phyloP scores from a whole-genome alignment of 2,888 invertebrate species.

The Euplagia quadripunctaria region DNA sequence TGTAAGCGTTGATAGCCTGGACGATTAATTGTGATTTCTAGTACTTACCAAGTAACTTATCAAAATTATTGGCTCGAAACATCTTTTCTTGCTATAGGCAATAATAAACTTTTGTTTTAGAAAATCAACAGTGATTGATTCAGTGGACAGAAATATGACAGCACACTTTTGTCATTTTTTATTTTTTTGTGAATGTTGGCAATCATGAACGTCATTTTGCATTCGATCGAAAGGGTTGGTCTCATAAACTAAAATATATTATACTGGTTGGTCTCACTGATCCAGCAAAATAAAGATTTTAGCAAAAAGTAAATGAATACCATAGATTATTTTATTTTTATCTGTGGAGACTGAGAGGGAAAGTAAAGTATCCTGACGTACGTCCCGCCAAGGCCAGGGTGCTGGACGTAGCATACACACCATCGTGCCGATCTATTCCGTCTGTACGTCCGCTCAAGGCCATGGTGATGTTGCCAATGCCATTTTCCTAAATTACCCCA shows the following conservation, averaged over 20 bases:
- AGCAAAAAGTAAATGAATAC: too few relatives aligned
- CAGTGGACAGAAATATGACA: conserved; percentile 81
- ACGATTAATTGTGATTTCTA: conserved; percentile 16
- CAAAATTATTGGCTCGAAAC: conserved; percentile 89
- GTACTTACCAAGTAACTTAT: conserved; percentile 89
- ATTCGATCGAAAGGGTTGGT: conserved; percentile 15
- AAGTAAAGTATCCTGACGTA: too few relatives aligned
- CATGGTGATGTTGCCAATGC: too few relatives aligned
- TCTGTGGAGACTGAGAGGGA: too few relatives aligned
- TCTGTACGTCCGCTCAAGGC: too few relatives aligned
- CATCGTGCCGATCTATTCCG: too few relatives aligned
- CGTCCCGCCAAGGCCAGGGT: too few relatives aligned
- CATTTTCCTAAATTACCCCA: too few relatives aligned
- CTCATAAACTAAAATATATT: conserved; percentile 3
- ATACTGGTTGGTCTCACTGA: too few relatives aligned
- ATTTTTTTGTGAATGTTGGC: conserved; percentile 62
- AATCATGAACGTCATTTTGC: conserved; percentile 39
- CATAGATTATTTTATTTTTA: too few relatives aligned
- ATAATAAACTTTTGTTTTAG: conserved; percentile 74
- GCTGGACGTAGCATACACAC: too few relatives aligned
- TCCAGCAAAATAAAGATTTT: too few relatives aligned
- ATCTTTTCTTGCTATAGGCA: conserved; percentile 76
- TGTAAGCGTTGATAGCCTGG: conserved; percentile 23
- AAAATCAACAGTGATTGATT: conserved; percentile 80
- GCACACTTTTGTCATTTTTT: conserved; percentile 81